These are phyloP conservation scores for Poeciliopsis retropinna DNA, from an alignment of 2,113 vertebrate species.

Conservation along the genomic window DNA sequence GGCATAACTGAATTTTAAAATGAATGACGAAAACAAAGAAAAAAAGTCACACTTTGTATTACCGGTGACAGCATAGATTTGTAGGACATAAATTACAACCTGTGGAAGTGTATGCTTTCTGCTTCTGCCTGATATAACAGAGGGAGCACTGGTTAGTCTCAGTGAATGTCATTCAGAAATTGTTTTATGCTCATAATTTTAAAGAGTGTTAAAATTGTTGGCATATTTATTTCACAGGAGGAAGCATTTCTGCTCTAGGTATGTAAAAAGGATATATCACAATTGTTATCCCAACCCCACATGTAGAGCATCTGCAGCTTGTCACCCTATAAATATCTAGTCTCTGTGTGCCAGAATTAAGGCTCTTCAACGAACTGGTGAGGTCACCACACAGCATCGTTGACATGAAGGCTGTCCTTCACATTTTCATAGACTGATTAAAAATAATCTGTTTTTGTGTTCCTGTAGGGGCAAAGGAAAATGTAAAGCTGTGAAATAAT, in stretches of 20 bases:
- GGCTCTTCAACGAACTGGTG: slow-evolving; percentile 9
- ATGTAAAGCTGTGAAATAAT: neutral
- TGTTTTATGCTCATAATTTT: slow-evolving; percentile 51
- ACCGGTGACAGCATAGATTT: slow-evolving; percentile 11
- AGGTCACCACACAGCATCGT: neutral
- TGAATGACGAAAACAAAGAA: neutral
- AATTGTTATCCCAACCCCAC: slow-evolving; percentile 26
- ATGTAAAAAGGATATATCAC: slow-evolving; percentile 39
- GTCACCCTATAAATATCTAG: slow-evolving; percentile 33
- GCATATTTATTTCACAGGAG: slow-evolving; percentile 56
- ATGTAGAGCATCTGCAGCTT: slow-evolving; percentile 22
- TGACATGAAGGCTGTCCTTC: neutral
- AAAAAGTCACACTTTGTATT: slow-evolving; percentile 2
- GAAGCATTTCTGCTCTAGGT: slow-evolving; percentile 51
- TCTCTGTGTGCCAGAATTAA: slow-evolving; percentile 24
- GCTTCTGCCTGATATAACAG: slow-evolving; percentile 11
- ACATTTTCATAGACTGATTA: neutral
- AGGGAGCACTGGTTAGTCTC: slow-evolving; percentile 50
- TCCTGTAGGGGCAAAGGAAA: neutral
- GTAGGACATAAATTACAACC: slow-evolving; percentile 35
- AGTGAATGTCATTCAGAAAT: slow-evolving; percentile 23
- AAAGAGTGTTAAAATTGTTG: slow-evolving; percentile 50
- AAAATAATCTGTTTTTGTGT: neutral
- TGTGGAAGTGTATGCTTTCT: slow-evolving; percentile 19
- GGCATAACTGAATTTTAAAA: neutral